A percentile compares a stretch with the other conserved stretches of the same genome.
phyloP scores from a whole-genome alignment of 1,140 invertebrate species.

The Drosophila burlai region DNA sequence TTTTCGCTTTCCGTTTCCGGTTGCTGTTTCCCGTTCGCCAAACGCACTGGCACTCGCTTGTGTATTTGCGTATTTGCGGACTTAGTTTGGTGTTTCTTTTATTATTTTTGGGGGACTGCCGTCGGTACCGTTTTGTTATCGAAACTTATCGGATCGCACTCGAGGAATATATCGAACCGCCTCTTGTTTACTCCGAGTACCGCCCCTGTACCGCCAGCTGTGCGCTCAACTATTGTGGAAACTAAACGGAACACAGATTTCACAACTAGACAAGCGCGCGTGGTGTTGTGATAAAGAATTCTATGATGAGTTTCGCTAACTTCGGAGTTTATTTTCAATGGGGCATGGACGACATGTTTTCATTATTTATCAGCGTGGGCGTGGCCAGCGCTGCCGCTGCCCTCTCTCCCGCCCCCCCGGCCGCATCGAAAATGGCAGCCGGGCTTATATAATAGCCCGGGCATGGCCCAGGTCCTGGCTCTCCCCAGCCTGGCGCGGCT shows the following conservation, averaged over 20 bases:
- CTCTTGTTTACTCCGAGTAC: constrained; percentile 12
- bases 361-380: constrained; percentile 83
- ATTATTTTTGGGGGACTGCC: background rate
- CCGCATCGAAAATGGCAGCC: constrained; percentile 63
- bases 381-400: constrained; percentile 42
- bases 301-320: constrained; percentile 85
- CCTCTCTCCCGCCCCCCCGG: constrained; percentile 28
- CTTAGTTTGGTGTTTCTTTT: too few relatives aligned
- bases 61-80: background rate
- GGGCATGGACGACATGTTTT: constrained; percentile 84
- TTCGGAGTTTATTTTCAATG: constrained; percentile 85
- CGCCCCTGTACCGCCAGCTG: constrained; percentile 14
- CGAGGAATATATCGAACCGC: constrained; percentile 3
- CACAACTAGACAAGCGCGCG: constrained; percentile 85
- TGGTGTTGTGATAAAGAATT: constrained; percentile 85
- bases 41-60: background rate
- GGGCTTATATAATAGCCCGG: constrained; percentile 53
- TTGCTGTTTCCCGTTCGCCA: constrained; percentile 1
- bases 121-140: background rate
- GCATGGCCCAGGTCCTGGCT: background rate
- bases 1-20: background rate
- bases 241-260: constrained; percentile 85
- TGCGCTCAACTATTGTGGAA: constrained; percentile 72
- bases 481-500: background rate
- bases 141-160: background rate